These are phyloP conservation scores for Apotomis turbidana DNA, from an alignment of 2,888 invertebrate genomes.

Conservation along the genomic window DNA sequence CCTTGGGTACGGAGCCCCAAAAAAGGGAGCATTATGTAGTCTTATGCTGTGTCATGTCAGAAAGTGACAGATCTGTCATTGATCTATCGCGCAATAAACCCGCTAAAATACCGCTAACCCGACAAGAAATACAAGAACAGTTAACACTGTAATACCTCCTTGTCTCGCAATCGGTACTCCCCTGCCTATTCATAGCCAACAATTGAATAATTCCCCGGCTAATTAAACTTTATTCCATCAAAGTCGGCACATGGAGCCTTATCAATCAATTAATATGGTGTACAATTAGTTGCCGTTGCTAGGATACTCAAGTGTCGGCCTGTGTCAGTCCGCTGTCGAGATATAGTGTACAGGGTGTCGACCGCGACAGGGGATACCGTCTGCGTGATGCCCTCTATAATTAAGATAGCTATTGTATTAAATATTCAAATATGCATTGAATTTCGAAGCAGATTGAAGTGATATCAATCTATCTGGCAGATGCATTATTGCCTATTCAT, in stretches of 20 bases:
- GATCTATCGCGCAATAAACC: too few relatives aligned
- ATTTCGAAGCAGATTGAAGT: not conserved
- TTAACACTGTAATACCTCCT: not conserved
- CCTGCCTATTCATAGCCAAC: slow-evolving; percentile 8
- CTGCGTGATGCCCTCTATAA: slow-evolving; percentile 6
- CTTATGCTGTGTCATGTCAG: too few relatives aligned
- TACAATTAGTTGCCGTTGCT: slow-evolving; percentile 5
- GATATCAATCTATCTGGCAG: not conserved
- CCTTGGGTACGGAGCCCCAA: too few relatives aligned
- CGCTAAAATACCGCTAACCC: too few relatives aligned
- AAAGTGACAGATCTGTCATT: too few relatives aligned
- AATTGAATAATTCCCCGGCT: slow-evolving; percentile 29
- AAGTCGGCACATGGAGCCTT: slow-evolving; percentile 2
- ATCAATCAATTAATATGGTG: not conserved
- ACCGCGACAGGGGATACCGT: slow-evolving; percentile 25
- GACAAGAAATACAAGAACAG: too few relatives aligned
- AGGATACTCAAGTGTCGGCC: slow-evolving; percentile 13
- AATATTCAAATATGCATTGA: not conserved
- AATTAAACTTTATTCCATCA: slow-evolving; percentile 1
- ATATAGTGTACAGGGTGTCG: slow-evolving; percentile 27
- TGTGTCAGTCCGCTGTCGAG: slow-evolving; percentile 33
- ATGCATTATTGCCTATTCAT: too few relatives aligned
- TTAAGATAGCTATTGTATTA: slow-evolving; percentile 3
- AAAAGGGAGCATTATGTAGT: too few relatives aligned
- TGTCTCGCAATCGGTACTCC: slow-evolving; percentile 2